phyloP scores from a whole-genome alignment of 2,797 vertebrate genomes.

The Helicolenus hilgendorfi region DNA sequence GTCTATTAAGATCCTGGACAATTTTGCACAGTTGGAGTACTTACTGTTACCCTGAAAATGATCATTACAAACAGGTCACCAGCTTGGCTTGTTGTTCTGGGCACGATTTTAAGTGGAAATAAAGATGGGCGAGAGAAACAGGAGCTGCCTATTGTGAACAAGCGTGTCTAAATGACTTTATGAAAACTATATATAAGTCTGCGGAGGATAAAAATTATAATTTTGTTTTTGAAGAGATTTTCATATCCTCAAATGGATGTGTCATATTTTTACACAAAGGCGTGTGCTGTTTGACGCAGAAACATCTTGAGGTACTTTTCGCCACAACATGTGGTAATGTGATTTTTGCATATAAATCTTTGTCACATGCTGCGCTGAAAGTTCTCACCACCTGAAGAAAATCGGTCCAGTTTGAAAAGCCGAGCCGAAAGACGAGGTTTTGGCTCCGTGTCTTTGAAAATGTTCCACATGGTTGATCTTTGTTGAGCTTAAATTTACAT shows the following conservation, averaged over 20 bases:
- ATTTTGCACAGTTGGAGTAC: conserved; percentile 16
- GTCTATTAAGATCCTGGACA: conserved; percentile 21
- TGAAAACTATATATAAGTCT: conserved; percentile 12
- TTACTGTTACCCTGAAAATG: conserved; percentile 18
- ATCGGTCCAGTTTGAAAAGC: conserved; percentile 6
- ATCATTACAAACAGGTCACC: conserved; percentile 9
- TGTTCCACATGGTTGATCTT: conserved; percentile 11
- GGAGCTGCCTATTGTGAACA: not conserved
- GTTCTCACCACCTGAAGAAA: conserved; percentile 51
- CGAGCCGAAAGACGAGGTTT: not conserved
- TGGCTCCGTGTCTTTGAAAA: conserved; percentile 1
- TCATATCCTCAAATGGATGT: conserved; percentile 20
- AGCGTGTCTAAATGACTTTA: conserved; percentile 11
- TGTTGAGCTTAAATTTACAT: conserved; percentile 17
- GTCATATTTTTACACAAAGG: conserved; percentile 36
- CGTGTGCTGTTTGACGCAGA: conserved; percentile 35
- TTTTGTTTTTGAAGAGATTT: conserved; percentile 12
- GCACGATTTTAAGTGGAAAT: conserved; percentile 13
- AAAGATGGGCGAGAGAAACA: not conserved
- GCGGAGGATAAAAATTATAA: not conserved
- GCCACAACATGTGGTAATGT: conserved; percentile 61
- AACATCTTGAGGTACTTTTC: conserved; percentile 59
- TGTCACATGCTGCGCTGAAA: conserved; percentile 45
- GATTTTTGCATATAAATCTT: conserved; percentile 60
- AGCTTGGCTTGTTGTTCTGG: conserved; percentile 19